Percentiles rank a stretch among this genome's conserved stretches.
These are phyloP conservation scores for Mus caroli DNA, from an alignment of 2,797 vertebrate species.

Conservation along the genomic window DNA sequence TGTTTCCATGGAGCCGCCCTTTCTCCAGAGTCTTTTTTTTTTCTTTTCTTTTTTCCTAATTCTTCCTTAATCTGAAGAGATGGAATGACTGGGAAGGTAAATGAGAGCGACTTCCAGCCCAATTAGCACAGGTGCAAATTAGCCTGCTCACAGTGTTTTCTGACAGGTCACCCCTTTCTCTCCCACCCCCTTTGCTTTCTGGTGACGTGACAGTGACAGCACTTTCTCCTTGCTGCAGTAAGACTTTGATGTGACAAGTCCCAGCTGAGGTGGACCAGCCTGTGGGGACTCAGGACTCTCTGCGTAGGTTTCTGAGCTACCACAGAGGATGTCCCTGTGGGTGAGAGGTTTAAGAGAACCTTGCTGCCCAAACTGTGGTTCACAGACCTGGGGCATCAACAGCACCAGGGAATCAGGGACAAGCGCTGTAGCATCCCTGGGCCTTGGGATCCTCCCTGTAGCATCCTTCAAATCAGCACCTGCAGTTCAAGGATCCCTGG, in stretches of 20 bases:
- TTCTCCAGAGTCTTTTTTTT: background rate
- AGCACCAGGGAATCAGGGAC: background rate
- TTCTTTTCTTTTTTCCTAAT: background rate
- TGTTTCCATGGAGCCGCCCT: constrained; percentile 42
- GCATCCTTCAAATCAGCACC: background rate
- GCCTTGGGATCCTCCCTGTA: background rate
- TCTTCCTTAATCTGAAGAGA: constrained; percentile 47
- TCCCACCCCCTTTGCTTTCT: background rate
- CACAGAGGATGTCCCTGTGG: background rate
- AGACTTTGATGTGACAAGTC: background rate
- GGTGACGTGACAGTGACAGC: background rate
- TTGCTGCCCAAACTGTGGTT: background rate
- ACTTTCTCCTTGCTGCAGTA: background rate
- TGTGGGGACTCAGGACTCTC: background rate
- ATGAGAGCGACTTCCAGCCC: background rate
- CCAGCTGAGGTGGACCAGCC: background rate
- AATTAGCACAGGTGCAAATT: constrained; percentile 31
- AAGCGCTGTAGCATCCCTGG: background rate
- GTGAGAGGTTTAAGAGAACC: background rate
- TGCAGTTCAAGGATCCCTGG: background rate
- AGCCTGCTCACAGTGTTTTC: background rate
- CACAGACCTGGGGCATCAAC: background rate
- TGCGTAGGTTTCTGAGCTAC: background rate
- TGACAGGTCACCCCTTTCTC: background rate
- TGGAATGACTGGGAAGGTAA: constrained; percentile 18